A percentile compares a stretch with the other conserved stretches of the same genome.
These are phyloP conservation scores for Hapalemur alaotrensis DNA, from an alignment of 2,797 vertebrate genomes.

Conservation along the genomic window DNA sequence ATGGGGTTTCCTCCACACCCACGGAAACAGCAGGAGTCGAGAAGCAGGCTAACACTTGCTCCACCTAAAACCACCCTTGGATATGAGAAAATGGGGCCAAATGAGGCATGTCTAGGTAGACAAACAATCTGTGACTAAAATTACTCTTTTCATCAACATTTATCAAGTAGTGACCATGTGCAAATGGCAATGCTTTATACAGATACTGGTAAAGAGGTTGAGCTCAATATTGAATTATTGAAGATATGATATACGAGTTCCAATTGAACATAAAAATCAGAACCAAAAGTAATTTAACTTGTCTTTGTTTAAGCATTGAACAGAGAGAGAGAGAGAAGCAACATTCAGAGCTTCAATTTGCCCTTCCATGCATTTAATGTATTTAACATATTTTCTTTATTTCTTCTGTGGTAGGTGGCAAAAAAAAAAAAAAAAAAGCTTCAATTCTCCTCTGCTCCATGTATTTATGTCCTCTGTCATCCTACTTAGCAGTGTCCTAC, in stretches of 20 bases:
- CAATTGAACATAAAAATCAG: background rate
- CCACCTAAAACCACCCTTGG: background rate
- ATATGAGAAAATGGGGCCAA: background rate
- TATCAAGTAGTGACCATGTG: background rate
- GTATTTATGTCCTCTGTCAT: background rate
- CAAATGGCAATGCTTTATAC: background rate
- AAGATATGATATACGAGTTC: background rate
- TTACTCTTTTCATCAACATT: background rate
- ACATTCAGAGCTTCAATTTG: background rate
- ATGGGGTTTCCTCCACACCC: background rate
- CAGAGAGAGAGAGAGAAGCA: background rate
- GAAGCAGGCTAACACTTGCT: background rate
- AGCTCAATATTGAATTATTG: background rate
- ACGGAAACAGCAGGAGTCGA: background rate
- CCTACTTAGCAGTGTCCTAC: background rate
- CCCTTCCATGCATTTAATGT: background rate
- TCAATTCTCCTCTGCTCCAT: background rate
- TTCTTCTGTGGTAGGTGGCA: background rate
- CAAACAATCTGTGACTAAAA: background rate
- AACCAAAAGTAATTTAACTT: background rate
- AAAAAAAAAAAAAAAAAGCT: background rate
- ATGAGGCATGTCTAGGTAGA: background rate
- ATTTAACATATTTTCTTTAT: background rate
- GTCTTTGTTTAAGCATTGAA: background rate
- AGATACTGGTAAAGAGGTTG: background rate